Conservation (phyloP, 2,888 invertebrate species). For the Hemithea aestivaria region DNA sequence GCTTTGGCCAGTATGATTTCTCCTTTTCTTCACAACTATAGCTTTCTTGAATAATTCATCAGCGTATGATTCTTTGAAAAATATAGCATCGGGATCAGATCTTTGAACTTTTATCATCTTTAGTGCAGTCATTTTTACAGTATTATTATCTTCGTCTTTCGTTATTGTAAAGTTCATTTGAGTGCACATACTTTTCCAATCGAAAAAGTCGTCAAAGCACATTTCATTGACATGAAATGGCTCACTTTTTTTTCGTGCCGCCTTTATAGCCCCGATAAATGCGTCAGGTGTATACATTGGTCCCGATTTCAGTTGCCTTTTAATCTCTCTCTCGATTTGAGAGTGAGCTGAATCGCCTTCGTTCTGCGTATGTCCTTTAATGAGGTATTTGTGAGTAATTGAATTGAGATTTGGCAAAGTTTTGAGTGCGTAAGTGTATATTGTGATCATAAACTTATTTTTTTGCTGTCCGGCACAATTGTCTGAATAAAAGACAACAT, state of each 20-base stretch:
- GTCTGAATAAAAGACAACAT: conserved; percentile 38
- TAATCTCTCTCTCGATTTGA: conserved; percentile 18
- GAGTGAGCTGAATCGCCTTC: conserved; percentile 28
- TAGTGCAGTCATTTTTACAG: conserved; percentile 6
- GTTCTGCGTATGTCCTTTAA: conserved; percentile 30
- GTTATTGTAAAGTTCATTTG: conserved; percentile 24
- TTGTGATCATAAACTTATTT: conserved; percentile 27
- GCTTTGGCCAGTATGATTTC: conserved; percentile 7
- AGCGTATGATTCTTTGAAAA: conserved; percentile 4
- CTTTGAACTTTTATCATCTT: conserved; percentile 1
- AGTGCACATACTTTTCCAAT: conserved; percentile 23
- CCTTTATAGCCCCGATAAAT: conserved; percentile 22
- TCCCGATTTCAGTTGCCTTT: conserved; percentile 13
- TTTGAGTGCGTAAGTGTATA: conserved; percentile 22
- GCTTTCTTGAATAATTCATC: neutral
- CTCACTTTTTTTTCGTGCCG: conserved; percentile 19
- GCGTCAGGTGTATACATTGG: conserved; percentile 17
- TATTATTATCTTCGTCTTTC: conserved; percentile 20
- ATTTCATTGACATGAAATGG: conserved; percentile 24
- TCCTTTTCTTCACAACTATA: conserved; percentile 5
- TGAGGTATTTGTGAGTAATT: conserved; percentile 28
- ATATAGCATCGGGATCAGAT: neutral
- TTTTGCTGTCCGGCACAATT: conserved; percentile 37
- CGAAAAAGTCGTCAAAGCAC: conserved; percentile 24
- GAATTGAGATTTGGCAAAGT: conserved; percentile 19